Percentiles rank a stretch among this genome's conserved stretches.
phyloP scores from a whole-genome alignment of 2,797 vertebrate species.

The Atherinosoma microstoma region DNA sequence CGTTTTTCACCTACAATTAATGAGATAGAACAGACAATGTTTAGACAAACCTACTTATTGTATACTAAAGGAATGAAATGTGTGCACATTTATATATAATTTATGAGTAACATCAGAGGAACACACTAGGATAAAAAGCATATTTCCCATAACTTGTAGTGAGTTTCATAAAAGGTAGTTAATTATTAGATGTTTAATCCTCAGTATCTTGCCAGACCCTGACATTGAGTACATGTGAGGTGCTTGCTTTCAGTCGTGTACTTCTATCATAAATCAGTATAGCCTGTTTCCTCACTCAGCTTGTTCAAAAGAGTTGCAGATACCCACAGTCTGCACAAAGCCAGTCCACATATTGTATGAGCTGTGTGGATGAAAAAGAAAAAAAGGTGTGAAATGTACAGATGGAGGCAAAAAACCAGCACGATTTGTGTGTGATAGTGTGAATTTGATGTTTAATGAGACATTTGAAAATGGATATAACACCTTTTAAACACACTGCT shows the following conservation, averaged over 20 bases:
- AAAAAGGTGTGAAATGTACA: slow-evolving; percentile 41
- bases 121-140: background rate
- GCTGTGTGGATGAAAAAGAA: slow-evolving; percentile 15
- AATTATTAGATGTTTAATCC: background rate
- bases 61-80: background rate
- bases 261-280: slow-evolving; percentile 34
- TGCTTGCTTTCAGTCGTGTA: slow-evolving; percentile 43
- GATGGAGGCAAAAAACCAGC: slow-evolving; percentile 35
- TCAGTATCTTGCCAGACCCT: background rate
- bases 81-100: background rate
- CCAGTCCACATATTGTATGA: slow-evolving; percentile 37
- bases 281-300: slow-evolving; percentile 45
- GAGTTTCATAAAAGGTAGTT: background rate
- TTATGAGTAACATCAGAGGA: too few relatives aligned
- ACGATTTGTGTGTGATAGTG: slow-evolving; percentile 13
- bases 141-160: slow-evolving; percentile 6
- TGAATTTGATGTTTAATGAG: slow-evolving; percentile 27
- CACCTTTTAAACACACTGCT: slow-evolving; percentile 4
- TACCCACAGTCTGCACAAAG: slow-evolving; percentile 45
- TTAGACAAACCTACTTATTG: background rate
- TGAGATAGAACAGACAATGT: background rate
- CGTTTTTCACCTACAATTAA: background rate
- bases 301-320: slow-evolving; percentile 52
- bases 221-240: slow-evolving; percentile 16
- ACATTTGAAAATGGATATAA: slow-evolving; percentile 21